Base-by-base conservation (phyloP, 2,113 vertebrate genomes). In the Morone chrysops region DNA sequence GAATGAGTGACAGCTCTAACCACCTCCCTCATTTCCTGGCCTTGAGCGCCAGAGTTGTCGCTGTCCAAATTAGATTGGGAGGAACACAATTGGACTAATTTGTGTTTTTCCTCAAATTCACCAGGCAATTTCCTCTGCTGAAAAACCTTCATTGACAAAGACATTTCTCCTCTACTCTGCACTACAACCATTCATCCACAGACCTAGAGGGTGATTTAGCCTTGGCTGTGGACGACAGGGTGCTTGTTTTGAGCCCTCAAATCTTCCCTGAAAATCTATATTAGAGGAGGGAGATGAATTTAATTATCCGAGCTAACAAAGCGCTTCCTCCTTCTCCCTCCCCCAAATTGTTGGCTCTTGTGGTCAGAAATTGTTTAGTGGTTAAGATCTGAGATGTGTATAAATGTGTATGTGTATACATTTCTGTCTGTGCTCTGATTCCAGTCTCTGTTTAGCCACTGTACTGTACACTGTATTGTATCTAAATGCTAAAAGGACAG, bases 101-200 rank as follows among this genome's bases (percentile, higher is more conserved):
- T 90, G 89, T 93, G 93, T 94, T 95, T 93, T 91, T 65, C 87
- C 86, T 80, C 41, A 91, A 93, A 92, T 90, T 89, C 84, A 74
- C 68, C 25, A 61, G 84, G 88, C 83, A 84, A 89, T 92, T 92
- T 91, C 84, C 89, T 83, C 80, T 10, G 18, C 50, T 84, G 81
- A 88, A 85, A 90, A 89, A 41, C 71, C 53, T 73, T 84, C 81
- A 86, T 79, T 88, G 83, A 92, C 82, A 77, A 81, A 90, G 81
- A 83, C 86, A 80, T 87, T 90, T 82, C 82, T 62, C 76, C 81
- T 86, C 77, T 67, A 22, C 70, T 70, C 51, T 41, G 66, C 83
- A 53, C 69, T 70, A 68, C 76, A 90, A 36, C 62, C 69, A 83
- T 84, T 90, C 70, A 73, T 80, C 77, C 4, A 1, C 70, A 65